phyloP scores from a whole-genome alignment of 2,797 vertebrate species.

The Cynopterus sphinx region DNA sequence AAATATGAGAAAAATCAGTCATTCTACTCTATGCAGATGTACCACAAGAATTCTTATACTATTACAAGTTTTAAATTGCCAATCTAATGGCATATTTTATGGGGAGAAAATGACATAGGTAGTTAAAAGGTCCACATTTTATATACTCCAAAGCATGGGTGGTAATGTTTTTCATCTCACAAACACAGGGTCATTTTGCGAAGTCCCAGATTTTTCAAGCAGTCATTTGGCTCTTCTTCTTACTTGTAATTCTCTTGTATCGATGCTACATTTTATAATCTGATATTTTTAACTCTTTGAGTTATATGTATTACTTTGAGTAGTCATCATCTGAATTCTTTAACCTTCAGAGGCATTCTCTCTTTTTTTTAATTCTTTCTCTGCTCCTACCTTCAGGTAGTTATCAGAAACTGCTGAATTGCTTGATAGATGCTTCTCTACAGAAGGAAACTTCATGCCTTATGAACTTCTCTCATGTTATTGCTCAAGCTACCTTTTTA shows the following conservation, averaged over 20 bases:
- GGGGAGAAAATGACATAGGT: background rate
- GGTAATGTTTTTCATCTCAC: background rate
- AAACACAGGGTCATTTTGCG: background rate
- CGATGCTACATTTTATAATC: background rate
- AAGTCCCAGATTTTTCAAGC: conserved; percentile 4
- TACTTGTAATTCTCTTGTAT: background rate
- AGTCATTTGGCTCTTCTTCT: background rate
- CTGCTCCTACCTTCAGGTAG: background rate
- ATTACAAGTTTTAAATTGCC: conserved; percentile 13
- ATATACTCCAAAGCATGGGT: background rate
- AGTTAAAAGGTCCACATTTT: background rate
- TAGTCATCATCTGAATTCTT: background rate
- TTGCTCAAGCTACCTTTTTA: background rate
- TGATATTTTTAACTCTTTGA: background rate
- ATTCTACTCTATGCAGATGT: background rate
- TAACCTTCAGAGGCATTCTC: background rate
- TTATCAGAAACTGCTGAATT: conserved; percentile 22
- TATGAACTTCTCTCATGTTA: background rate
- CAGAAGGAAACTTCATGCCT: background rate
- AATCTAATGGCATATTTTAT: background rate
- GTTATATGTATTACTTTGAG: background rate
- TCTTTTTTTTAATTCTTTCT: background rate
- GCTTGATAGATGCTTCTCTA: background rate
- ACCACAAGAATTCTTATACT: background rate
- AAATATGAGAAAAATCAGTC: background rate